These are phyloP conservation scores for Strix uralensis DNA, from an alignment of 2,113 vertebrate species.

Conservation along the genomic window DNA sequence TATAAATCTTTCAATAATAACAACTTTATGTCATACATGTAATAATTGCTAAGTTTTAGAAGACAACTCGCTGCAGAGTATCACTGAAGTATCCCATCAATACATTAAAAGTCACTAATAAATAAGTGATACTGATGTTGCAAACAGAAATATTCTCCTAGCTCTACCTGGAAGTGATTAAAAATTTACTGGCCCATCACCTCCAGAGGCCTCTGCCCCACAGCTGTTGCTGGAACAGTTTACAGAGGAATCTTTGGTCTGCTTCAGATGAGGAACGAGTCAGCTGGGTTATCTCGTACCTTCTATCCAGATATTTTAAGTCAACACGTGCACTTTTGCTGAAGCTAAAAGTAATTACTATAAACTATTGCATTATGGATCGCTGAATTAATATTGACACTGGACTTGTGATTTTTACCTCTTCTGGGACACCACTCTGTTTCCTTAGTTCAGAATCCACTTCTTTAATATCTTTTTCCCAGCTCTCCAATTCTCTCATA, in stretches of 20 bases:
- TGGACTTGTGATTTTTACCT: constrained; percentile 40
- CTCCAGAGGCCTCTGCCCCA: neutral
- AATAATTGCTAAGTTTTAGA: neutral
- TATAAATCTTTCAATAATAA: neutral
- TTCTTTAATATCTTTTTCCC: constrained; percentile 92
- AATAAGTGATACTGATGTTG: neutral
- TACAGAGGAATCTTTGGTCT: neutral
- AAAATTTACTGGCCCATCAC: neutral
- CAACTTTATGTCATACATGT: neutral
- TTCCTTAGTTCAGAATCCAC: constrained; percentile 85
- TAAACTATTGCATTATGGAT: neutral
- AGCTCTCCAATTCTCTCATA: constrained; percentile 88
- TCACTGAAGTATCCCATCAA: neutral
- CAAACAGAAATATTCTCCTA: neutral
- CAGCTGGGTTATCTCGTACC: neutral
- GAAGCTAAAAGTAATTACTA: neutral
- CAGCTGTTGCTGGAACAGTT: neutral
- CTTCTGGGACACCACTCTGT: constrained; percentile 70
- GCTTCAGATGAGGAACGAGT: neutral
- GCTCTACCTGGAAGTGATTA: neutral
- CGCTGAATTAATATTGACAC: neutral
- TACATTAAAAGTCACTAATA: neutral
- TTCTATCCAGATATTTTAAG: neutral
- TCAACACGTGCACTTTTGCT: neutral
- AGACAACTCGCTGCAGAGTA: neutral